Conservation (phyloP, 1,140 invertebrate genomes). For the Pentalonia nigronervosa region DNA sequence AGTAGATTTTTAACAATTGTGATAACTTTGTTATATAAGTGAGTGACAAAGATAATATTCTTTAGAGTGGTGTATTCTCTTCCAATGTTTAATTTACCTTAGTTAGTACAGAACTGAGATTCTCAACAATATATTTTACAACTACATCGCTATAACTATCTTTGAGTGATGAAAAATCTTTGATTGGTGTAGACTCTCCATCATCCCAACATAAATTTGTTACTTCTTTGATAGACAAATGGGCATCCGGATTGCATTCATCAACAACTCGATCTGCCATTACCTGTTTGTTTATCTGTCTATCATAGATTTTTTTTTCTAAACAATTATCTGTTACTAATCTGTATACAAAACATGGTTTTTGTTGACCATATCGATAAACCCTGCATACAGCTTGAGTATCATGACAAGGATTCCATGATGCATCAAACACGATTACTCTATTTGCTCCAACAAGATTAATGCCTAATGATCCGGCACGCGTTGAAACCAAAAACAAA, state of each 20-base stretch:
- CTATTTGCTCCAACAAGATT: slow-evolving; percentile 97
- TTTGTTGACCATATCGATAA: slow-evolving; percentile 94
- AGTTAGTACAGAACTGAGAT: slow-evolving; percentile 75
- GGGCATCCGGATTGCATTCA: slow-evolving; percentile 95
- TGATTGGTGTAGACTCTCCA: slow-evolving; percentile 75
- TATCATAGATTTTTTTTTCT: slow-evolving; percentile 97
- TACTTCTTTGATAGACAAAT: slow-evolving; percentile 92
- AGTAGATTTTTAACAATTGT: background rate
- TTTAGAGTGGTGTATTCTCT: background rate
- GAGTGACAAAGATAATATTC: background rate
- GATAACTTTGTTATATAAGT: background rate
- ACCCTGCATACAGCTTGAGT: slow-evolving; percentile 98
- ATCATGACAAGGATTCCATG: slow-evolving; percentile 99
- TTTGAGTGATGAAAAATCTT: slow-evolving; percentile 74
- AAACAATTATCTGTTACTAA: slow-evolving; percentile 96
- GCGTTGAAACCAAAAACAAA: slow-evolving; percentile 95
- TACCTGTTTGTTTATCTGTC: slow-evolving; percentile 96
- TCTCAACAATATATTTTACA: slow-evolving; percentile 76
- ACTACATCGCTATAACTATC: slow-evolving; percentile 83
- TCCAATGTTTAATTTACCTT: slow-evolving; percentile 66
- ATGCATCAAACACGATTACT: slow-evolving; percentile 97
- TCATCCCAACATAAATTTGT: slow-evolving; percentile 93
- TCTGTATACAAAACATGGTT: slow-evolving; percentile 94
- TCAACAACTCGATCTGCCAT: slow-evolving; percentile 98
- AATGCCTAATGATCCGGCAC: slow-evolving; percentile 95